Evolutionary conservation across 2,797 vertebrate species (phyloP).

Genomic region (Rachycentron canadum): DNA sequence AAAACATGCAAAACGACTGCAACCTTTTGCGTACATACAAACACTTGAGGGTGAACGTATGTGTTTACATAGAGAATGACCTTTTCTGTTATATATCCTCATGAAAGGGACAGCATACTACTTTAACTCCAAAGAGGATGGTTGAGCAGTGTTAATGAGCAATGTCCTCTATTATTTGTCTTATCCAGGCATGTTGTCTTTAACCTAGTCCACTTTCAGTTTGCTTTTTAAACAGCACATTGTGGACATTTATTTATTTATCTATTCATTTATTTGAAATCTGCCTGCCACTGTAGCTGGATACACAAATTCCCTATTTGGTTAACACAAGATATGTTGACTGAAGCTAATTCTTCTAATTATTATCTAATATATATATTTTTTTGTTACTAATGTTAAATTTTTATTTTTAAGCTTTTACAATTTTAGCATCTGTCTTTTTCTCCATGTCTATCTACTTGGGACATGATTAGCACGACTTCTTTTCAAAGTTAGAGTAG

Average conservation of each 20-base stretch:
- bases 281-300: background rate
- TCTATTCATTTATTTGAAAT: background rate
- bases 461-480: background rate
- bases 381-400: too few species aligned
- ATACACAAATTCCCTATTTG: background rate
- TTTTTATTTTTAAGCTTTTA: too few species aligned
- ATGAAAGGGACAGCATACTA: background rate
- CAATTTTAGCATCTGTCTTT: background rate
- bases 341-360: background rate
- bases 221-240: background rate
- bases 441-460: background rate
- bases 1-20: background rate
- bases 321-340: background rate
- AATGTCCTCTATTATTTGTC: slow-evolving; percentile 2
- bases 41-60: background rate
- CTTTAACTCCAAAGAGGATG: slow-evolving; percentile 2
- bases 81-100: slow-evolving; percentile 9
- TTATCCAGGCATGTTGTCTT: slow-evolving; percentile 11
- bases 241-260: background rate
- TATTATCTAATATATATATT: background rate
- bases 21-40: background rate
- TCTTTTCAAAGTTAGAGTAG: background rate
- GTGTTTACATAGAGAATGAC: slow-evolving; percentile 2
- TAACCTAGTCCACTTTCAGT: background rate
- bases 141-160: slow-evolving; percentile 21